Conservation (phyloP, 1,140 invertebrate species). For the Musca vetustissima region DNA sequence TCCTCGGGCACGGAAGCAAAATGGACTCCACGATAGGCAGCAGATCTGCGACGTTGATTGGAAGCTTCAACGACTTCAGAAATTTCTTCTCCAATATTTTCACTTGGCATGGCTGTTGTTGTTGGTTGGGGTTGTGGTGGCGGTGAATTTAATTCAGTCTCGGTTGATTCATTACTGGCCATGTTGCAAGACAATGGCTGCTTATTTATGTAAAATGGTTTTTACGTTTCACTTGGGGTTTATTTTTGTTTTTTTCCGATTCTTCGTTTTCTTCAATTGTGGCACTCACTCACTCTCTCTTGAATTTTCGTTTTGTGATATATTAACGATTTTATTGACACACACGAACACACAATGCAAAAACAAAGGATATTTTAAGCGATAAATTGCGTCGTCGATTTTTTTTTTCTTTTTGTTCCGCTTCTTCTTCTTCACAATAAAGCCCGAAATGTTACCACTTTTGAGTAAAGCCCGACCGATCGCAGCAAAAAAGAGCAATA, state of each 20-base stretch:
- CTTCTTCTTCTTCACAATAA: too few species aligned
- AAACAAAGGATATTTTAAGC: conserved; percentile 16
- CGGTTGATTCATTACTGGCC: conserved; percentile 28
- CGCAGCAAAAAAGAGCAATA: too few species aligned
- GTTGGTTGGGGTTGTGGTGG: conserved; percentile 25
- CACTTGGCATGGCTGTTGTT: not conserved
- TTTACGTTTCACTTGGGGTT: not conserved
- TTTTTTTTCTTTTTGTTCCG: too few species aligned
- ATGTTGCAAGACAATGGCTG: conserved; percentile 2
- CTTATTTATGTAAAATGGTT: not conserved
- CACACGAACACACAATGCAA: not conserved
- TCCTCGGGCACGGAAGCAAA: not conserved
- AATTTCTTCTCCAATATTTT: not conserved
- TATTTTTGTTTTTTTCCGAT: not conserved
- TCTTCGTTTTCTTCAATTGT: not conserved
- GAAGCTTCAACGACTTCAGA: not conserved
- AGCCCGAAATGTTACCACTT: too few species aligned
- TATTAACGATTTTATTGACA: not conserved
- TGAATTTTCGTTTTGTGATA: not conserved
- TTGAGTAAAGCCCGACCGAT: too few species aligned
- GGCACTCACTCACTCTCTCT: not conserved
- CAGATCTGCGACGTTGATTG: not conserved
- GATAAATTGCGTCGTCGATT: not conserved
- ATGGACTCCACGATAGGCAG: conserved; percentile 19
- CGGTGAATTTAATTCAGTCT: conserved; percentile 30